Conservation (phyloP, 2,888 invertebrate genomes). For the Synergus japonicus region DNA sequence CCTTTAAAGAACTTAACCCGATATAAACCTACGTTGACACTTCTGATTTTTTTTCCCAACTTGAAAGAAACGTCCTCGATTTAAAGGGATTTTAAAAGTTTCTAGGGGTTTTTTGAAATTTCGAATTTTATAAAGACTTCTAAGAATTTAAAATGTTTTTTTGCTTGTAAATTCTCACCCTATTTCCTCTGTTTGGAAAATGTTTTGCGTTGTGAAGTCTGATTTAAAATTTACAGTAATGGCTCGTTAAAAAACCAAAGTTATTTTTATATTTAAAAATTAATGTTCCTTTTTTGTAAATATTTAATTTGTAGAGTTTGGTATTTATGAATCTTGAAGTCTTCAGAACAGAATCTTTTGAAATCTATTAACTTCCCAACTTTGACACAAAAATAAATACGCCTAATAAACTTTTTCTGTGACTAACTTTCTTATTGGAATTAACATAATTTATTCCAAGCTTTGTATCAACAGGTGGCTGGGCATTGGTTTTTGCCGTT, state of each 20-base stretch:
- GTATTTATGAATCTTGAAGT: background rate
- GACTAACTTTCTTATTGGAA: background rate
- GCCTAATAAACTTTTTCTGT: background rate
- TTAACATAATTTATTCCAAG: slow-evolving; percentile 3
- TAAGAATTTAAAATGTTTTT: too few species aligned
- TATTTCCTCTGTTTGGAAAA: too few species aligned
- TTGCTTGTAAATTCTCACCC: too few species aligned
- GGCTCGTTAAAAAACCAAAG: too few species aligned
- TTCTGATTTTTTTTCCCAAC: background rate
- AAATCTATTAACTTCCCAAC: background rate
- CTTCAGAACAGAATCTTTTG: background rate
- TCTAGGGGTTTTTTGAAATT: too few species aligned
- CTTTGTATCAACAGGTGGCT: slow-evolving; percentile 86
- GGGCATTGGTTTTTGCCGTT: slow-evolving; percentile 96
- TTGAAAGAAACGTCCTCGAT: too few species aligned
- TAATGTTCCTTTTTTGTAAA: too few species aligned
- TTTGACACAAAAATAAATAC: background rate
- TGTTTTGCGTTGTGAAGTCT: too few species aligned
- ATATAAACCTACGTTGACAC: background rate
- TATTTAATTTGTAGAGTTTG: background rate
- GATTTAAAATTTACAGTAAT: too few species aligned
- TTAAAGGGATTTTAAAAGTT: too few species aligned
- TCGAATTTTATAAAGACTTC: too few species aligned
- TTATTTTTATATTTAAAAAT: too few species aligned
- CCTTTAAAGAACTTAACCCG: background rate